Evolutionary conservation across 2,113 vertebrate species (phyloP).

Genomic region (Ceuthmochares aereus): DNA sequence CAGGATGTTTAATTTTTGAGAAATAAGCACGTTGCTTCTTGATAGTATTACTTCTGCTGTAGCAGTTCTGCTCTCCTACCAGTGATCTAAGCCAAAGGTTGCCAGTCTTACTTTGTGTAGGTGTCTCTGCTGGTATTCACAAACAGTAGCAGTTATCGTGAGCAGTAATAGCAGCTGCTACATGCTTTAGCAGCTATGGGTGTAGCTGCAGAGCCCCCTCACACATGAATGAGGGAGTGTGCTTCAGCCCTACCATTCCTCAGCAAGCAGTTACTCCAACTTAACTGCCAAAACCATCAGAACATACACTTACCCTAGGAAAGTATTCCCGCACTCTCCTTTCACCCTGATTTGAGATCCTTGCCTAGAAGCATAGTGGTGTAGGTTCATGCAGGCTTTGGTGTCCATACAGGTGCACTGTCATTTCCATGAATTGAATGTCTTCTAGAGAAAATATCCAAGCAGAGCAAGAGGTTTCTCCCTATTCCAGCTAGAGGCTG

Average conservation of each 20-base stretch:
- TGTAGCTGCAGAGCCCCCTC: not conserved
- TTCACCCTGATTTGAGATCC: not conserved
- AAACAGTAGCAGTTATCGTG: not conserved
- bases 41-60: not conserved
- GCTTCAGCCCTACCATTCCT: not conserved
- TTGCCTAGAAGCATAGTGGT: not conserved
- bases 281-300: not conserved
- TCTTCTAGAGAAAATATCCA: not conserved
- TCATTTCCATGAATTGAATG: not conserved
- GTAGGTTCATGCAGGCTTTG: not conserved
- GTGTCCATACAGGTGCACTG: not conserved
- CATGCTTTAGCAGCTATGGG: not conserved
- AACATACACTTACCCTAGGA: rapidly evolving
- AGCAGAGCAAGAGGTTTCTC: not conserved
- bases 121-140: not conserved
- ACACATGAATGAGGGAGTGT: not conserved
- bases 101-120: not conserved
- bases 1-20: not conserved
- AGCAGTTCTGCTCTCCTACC: not conserved
- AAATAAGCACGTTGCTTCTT: not conserved
- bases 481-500: not conserved
- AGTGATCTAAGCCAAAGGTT: not conserved
- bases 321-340: not conserved
- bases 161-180: not conserved
- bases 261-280: not conserved